Evolutionary conservation across 2,888 invertebrate species (phyloP).

Genomic region (Drosophila sordidula): DNA sequence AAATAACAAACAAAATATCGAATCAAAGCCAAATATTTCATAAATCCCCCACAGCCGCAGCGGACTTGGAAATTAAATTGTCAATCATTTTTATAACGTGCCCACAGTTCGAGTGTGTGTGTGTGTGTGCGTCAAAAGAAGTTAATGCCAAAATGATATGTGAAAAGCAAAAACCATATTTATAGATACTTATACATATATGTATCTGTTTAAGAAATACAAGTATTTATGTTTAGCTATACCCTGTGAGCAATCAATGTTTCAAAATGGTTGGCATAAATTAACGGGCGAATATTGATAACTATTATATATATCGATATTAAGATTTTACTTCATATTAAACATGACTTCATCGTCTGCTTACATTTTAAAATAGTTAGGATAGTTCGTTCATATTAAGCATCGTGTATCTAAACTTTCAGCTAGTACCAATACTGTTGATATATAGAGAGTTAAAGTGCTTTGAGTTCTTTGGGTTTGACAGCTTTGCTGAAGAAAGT

Average conservation of each 20-base stretch:
- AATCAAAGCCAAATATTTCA: conserved; percentile 65
- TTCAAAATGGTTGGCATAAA: neutral
- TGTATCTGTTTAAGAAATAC: conserved; percentile 39
- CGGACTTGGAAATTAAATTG: conserved; percentile 79
- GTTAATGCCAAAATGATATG: conserved; percentile 76
- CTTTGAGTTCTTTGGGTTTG: no score
- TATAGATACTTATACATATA: conserved; percentile 36
- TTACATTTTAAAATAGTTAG: no score
- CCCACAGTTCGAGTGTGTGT: conserved; percentile 26
- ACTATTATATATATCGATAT: no score
- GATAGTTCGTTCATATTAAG: no score
- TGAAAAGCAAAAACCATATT: conserved; percentile 51
- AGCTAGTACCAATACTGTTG: no score
- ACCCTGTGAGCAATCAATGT: conserved; percentile 3
- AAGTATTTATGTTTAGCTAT: conserved; percentile 49
- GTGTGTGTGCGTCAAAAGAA: conserved; percentile 66
- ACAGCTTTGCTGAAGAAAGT: no score
- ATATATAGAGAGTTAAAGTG: no score
- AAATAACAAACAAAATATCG: conserved; percentile 54
- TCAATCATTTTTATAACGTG: conserved; percentile 81
- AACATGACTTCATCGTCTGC: no score
- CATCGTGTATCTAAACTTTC: no score
- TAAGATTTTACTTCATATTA: no score
- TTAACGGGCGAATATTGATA: no score
- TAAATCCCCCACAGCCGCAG: conserved; percentile 68